Evolutionary conservation across 1,140 invertebrate species (phyloP).

Genomic region (Heterodera schachtii): DNA sequence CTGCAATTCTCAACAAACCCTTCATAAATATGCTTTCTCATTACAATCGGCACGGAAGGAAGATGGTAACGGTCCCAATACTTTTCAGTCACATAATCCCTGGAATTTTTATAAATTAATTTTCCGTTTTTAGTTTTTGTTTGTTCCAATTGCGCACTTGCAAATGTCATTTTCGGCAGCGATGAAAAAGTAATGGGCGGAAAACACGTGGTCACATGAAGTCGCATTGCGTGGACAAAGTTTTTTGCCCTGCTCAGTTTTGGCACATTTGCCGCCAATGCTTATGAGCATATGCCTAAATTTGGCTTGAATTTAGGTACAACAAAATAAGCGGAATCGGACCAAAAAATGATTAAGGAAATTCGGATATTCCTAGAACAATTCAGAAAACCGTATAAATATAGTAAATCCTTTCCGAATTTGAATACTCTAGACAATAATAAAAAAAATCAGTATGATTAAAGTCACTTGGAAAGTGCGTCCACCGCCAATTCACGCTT

Average conservation of each 20-base stretch:
- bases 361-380: no score
- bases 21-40: slow-evolving; percentile 42
- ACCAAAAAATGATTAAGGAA: no score
- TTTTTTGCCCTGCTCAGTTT: slow-evolving; percentile 8
- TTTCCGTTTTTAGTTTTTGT: no score
- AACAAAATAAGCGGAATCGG: background rate
- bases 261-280: slow-evolving; percentile 47
- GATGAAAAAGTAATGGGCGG: slow-evolving; percentile 43
- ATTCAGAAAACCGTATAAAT: no score
- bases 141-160: background rate
- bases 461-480: slow-evolving; percentile 37
- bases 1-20: background rate
- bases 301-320: background rate
- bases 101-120: background rate
- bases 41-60: slow-evolving; percentile 41
- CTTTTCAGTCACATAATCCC: slow-evolving; percentile 52
- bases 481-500: slow-evolving; percentile 47
- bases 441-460: no score
- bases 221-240: slow-evolving; percentile 30
- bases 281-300: slow-evolving; percentile 45
- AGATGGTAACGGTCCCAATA: slow-evolving; percentile 39
- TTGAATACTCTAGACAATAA: no score
- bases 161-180: slow-evolving; percentile 44
- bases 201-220: slow-evolving; percentile 22
- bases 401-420: no score